Percentiles rank a stretch among this genome's conserved stretches.
Conservation (phyloP, 2,888 invertebrate genomes). For the Apotomis capreana region DNA sequence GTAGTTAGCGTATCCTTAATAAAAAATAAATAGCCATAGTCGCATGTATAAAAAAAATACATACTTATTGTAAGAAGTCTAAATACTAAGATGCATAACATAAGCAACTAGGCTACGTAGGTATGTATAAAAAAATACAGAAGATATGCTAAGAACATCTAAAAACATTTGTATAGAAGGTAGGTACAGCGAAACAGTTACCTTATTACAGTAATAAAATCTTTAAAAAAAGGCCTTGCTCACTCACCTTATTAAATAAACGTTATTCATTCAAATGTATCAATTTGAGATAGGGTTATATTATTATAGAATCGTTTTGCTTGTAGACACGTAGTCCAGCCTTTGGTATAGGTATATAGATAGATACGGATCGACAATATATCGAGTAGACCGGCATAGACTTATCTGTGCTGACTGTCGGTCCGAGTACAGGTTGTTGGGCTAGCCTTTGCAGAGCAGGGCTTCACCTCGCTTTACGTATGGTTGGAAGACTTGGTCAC, state of each 20-base stretch:
- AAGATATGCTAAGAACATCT: background rate
- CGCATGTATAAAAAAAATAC: too few relatives aligned
- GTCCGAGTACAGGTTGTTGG: constrained; percentile 58
- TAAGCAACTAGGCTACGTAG: too few relatives aligned
- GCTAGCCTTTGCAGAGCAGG: constrained; percentile 61
- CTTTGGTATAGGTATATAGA: background rate
- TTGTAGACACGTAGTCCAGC: background rate
- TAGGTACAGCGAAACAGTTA: background rate
- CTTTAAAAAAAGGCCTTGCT: background rate
- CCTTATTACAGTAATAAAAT: background rate
- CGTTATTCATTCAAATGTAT: background rate
- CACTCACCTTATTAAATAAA: constrained; percentile 16
- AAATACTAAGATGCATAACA: too few relatives aligned
- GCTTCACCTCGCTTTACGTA: constrained; percentile 57
- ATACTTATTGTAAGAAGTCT: too few relatives aligned
- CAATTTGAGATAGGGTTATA: background rate
- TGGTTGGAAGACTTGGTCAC: constrained; percentile 26
- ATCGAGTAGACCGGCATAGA: constrained; percentile 45
- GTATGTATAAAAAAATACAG: background rate
- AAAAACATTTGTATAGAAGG: background rate
- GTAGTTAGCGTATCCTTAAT: background rate
- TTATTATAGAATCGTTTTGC: background rate
- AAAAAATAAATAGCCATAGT: too few relatives aligned
- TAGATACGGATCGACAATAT: background rate
- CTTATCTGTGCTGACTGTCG: constrained; percentile 62